Percentiles rank a stretch among this genome's conserved stretches.
These are phyloP conservation scores for Leontocebus nigricollis DNA, from an alignment of 2,797 vertebrate species.

Conservation along the genomic window DNA sequence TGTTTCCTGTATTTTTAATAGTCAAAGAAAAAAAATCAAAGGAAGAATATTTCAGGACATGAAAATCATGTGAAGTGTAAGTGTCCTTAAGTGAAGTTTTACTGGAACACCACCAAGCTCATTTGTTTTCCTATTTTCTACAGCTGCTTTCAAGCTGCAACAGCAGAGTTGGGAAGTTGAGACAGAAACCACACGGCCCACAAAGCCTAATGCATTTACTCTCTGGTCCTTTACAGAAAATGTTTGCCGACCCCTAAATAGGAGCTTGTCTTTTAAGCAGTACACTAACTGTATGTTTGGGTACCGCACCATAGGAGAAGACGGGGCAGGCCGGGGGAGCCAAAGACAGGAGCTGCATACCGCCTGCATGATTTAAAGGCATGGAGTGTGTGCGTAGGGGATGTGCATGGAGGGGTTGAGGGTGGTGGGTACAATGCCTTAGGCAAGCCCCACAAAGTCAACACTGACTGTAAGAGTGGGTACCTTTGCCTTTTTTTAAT, in stretches of 20 bases:
- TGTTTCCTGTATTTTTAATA: background rate
- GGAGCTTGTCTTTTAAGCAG: background rate
- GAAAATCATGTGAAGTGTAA: background rate
- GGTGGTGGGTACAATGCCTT: background rate
- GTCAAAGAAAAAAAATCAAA: background rate
- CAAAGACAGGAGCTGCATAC: background rate
- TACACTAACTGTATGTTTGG: background rate
- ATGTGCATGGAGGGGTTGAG: background rate
- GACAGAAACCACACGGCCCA: background rate
- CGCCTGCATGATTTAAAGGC: background rate
- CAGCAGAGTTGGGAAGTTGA: background rate
- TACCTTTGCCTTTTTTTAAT: background rate
- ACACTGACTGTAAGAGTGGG: background rate
- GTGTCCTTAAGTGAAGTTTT: background rate
- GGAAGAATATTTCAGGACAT: background rate
- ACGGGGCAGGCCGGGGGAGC: background rate
- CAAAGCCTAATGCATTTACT: background rate
- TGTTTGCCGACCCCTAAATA: background rate
- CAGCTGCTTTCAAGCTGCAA: background rate
- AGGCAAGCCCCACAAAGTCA: background rate
- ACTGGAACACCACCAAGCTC: background rate
- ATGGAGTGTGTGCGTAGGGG: background rate
- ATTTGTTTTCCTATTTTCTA: background rate
- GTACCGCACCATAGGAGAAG: rapidly evolving
- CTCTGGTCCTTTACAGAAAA: background rate